These are phyloP conservation scores for Pocillopora damicornis DNA, from an alignment of 64 coral and sea anemone species.

Conservation along the genomic window DNA sequence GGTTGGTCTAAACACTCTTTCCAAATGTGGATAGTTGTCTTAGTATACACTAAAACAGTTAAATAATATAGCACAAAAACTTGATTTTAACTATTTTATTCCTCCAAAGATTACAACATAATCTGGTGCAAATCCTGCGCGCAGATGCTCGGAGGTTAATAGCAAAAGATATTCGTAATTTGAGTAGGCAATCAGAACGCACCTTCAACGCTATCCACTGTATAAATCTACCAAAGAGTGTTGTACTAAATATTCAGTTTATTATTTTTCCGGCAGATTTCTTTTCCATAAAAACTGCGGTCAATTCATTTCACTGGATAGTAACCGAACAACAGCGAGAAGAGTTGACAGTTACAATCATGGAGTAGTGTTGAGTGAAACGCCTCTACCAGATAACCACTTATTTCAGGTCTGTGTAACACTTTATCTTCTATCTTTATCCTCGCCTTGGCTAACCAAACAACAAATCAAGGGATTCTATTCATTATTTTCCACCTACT, in stretches of 20 bases:
- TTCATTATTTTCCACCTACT: too few species aligned
- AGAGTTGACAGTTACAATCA: constrained; percentile 86
- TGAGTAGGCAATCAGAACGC: too few species aligned
- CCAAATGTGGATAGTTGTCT: too few species aligned
- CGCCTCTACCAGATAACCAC: constrained; percentile 64
- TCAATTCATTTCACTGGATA: constrained; percentile 75
- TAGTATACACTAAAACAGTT: too few species aligned
- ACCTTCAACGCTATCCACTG: too few species aligned
- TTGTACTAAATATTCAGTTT: neutral
- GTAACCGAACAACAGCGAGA: constrained; percentile 57
- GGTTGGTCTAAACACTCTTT: neutral
- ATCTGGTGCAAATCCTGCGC: too few species aligned
- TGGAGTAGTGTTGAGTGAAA: constrained; percentile 81
- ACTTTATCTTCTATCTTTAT: neutral
- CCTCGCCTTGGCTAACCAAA: neutral
- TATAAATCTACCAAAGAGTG: neutral
- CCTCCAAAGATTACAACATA: too few species aligned
- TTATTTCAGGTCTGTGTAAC: constrained; percentile 67
- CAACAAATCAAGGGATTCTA: too few species aligned
- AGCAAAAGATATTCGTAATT: too few species aligned
- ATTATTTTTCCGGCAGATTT: constrained; percentile 31
- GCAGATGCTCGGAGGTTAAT: too few species aligned
- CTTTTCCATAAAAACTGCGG: constrained; percentile 67
- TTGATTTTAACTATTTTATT: too few species aligned
- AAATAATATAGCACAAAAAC: too few species aligned